phyloP scores from a whole-genome alignment of 2,797 vertebrate species.

The Cephalopachus bancanus region DNA sequence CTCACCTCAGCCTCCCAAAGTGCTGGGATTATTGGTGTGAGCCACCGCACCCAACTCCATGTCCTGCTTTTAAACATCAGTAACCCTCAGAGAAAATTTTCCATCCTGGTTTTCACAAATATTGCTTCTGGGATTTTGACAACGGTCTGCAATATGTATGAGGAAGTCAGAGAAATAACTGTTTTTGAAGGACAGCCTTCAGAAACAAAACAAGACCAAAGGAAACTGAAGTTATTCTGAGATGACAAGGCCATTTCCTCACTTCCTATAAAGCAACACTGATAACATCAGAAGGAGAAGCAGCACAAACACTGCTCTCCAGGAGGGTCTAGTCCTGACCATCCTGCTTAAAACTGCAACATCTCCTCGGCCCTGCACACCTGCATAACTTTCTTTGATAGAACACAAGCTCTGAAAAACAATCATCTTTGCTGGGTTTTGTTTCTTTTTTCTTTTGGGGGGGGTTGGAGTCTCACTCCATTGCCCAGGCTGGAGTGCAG shows the following conservation, averaged over 20 bases:
- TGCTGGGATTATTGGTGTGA: too few species aligned
- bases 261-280: neutral
- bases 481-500: too few species aligned
- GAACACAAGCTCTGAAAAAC: neutral
- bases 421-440: conserved; percentile 9
- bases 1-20: too few species aligned
- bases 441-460: neutral
- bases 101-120: conserved; percentile 56
- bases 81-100: conserved; percentile 41
- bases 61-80: conserved; percentile 29
- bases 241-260: conserved; percentile 30
- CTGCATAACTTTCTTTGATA: neutral
- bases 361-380: fast-evolving
- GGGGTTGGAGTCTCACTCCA: too few species aligned
- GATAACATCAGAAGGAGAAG: neutral
- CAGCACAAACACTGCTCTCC: too few species aligned
- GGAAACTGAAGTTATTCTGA: neutral
- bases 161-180: conserved; percentile 28
- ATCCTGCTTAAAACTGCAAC: neutral
- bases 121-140: conserved; percentile 51
- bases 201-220: conserved; percentile 53
- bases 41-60: too few species aligned
- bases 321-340: neutral
- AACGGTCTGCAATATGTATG: neutral
- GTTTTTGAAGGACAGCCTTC: neutral